Percentiles rank a stretch among this genome's conserved stretches.
These are phyloP conservation scores for Iguana delicatissima DNA, from an alignment of 2,797 vertebrate genomes.

Conservation along the genomic window DNA sequence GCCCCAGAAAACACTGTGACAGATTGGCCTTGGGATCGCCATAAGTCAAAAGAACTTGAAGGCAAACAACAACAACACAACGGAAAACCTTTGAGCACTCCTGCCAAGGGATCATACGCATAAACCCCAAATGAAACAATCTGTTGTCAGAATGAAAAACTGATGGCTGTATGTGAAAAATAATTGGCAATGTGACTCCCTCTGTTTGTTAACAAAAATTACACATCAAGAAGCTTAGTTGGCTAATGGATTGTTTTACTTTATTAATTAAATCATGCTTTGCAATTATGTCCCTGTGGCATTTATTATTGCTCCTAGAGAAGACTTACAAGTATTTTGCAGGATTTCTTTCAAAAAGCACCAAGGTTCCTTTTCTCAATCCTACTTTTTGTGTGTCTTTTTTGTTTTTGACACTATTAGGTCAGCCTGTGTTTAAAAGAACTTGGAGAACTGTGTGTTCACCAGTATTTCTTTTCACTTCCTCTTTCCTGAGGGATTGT, in stretches of 20 bases:
- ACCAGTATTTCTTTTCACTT: slow-evolving; percentile 61
- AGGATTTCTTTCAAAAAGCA: slow-evolving; percentile 38
- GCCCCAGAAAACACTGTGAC: no score
- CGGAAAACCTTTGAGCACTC: no score
- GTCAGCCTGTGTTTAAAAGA: slow-evolving; percentile 66
- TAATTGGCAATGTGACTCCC: no score
- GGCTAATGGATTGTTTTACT: background rate
- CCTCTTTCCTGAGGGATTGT: slow-evolving; percentile 54
- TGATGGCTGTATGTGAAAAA: no score
- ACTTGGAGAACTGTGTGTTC: slow-evolving; percentile 63
- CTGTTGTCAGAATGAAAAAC: no score
- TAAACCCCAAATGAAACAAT: no score
- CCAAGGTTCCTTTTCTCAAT: slow-evolving; percentile 33
- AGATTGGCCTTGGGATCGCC: no score
- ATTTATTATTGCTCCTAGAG: slow-evolving; percentile 34
- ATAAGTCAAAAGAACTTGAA: no score
- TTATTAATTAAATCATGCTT: slow-evolving; percentile 2
- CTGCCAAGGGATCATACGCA: no score
- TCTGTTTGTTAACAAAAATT: background rate
- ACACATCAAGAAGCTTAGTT: background rate
- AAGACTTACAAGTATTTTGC: slow-evolving; percentile 52
- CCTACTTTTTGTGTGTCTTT: slow-evolving; percentile 36
- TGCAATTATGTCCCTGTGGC: slow-evolving; percentile 34
- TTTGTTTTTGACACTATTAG: slow-evolving; percentile 68
- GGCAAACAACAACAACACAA: no score